Percentiles rank a stretch among this genome's conserved stretches.
Evolutionary conservation across 2,888 invertebrate genomes (phyloP).

Genomic region (Litoditis marina): DNA sequence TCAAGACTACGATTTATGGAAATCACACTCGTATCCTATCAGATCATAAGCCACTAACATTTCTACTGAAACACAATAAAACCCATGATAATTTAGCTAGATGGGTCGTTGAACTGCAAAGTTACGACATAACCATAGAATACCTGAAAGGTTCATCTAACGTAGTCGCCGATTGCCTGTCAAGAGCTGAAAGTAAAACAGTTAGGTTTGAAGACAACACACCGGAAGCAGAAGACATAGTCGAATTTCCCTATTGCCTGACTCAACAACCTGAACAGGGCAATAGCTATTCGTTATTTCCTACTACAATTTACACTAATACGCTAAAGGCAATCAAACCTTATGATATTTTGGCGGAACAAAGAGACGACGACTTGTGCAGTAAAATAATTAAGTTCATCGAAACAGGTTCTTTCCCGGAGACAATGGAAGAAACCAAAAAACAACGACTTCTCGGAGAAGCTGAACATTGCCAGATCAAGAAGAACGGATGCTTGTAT

Average conservation of each 20-base stretch:
- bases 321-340: too few relatives aligned
- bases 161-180: not conserved
- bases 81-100: not conserved
- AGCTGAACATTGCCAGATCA: too few relatives aligned
- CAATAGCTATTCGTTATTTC: too few relatives aligned
- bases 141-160: not conserved
- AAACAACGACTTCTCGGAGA: too few relatives aligned
- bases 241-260: constrained; percentile 28
- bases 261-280: too few relatives aligned
- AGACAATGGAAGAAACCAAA: not conserved
- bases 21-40: not conserved
- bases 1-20: not conserved
- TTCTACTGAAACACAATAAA: not conserved
- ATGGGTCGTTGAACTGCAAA: not conserved
- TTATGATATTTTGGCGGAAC: too few relatives aligned
- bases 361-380: too few relatives aligned
- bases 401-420: constrained; percentile 12
- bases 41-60: constrained; percentile 7
- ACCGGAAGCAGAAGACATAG: constrained; percentile 18
- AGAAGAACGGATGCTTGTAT: too few relatives aligned
- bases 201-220: not conserved
- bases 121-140: not conserved
- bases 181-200: not conserved
- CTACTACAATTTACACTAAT: too few relatives aligned
- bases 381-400: too few relatives aligned